Evolutionary conservation across 2,113 vertebrate genomes (phyloP).

Genomic region (Hippocampus barbouri): DNA sequence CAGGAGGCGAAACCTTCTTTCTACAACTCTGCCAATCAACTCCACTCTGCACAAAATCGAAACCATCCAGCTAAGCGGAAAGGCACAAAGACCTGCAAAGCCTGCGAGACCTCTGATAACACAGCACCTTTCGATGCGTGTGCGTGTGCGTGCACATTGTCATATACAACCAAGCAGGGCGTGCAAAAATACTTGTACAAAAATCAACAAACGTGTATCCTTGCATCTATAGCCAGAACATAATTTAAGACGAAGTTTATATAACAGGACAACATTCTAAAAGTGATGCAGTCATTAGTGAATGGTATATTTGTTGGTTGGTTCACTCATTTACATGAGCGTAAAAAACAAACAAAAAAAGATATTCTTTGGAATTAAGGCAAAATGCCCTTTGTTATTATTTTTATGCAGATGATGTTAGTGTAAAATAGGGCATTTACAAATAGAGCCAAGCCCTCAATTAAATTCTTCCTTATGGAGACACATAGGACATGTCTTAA

Average conservation of each 20-base stretch:
- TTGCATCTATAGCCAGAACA: background rate
- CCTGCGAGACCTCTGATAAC: constrained; percentile 96
- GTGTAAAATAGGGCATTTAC: background rate
- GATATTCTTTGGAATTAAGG: background rate
- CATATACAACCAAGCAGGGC: constrained; percentile 26
- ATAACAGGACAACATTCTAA: no score
- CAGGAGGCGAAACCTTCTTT: constrained; percentile 44
- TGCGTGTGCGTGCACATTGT: constrained; percentile 39
- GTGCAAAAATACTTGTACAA: constrained; percentile 33
- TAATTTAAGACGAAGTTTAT: background rate
- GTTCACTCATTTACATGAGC: no score
- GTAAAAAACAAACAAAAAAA: background rate
- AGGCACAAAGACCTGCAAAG: constrained; percentile 85
- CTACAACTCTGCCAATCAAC: constrained; percentile 57
- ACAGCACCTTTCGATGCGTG: constrained; percentile 39
- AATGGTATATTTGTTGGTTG: no score
- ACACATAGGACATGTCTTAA: background rate
- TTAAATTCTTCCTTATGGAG: background rate
- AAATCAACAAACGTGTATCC: background rate
- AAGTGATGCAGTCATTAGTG: no score
- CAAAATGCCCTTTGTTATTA: background rate
- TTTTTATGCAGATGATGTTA: no score
- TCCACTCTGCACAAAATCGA: constrained; percentile 77
- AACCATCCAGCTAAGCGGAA: constrained; percentile 90
- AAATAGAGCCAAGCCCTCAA: background rate